Conservation (phyloP, 2,797 vertebrate genomes). For the Hephaestus fuliginosus region DNA sequence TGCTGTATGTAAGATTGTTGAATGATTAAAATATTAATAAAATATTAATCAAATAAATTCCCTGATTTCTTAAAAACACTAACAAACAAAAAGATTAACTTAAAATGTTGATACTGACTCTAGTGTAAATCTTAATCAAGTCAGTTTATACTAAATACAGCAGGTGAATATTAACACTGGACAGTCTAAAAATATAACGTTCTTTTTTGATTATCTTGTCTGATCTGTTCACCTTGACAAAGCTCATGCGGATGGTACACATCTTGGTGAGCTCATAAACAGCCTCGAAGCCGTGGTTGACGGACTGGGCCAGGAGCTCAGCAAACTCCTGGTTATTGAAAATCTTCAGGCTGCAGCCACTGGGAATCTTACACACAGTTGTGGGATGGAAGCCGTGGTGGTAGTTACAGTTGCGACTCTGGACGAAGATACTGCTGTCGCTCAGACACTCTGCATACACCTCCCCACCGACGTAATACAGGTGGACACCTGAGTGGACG, state of each 20-base stretch:
- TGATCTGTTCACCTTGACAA: constrained; percentile 88
- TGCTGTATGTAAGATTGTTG: not conserved
- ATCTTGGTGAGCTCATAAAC: constrained; percentile 99
- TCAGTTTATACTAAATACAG: not conserved
- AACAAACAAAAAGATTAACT: no score
- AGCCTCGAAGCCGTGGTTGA: constrained; percentile 97
- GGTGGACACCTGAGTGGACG: constrained; percentile 89
- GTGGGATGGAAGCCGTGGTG: constrained; percentile 97
- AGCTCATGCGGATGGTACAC: constrained; percentile 99
- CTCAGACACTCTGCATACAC: constrained; percentile 97
- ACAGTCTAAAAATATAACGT: not conserved
- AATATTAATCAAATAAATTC: not conserved
- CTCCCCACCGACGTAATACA: constrained; percentile 96
- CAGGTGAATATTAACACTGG: not conserved
- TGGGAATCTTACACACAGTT: constrained; percentile 97
- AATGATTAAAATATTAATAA: not conserved
- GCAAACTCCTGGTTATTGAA: constrained; percentile 99
- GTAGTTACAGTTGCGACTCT: constrained; percentile 98
- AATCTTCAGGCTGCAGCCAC: constrained; percentile 96
- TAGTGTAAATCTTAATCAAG: not conserved
- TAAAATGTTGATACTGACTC: not conserved
- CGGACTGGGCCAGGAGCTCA: constrained; percentile 94
- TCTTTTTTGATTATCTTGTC: not conserved
- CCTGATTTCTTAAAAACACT: not conserved
- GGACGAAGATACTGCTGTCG: constrained; percentile 98